These are phyloP conservation scores for Decapterus maruadsi DNA, from an alignment of 2,797 vertebrate species.

Conservation along the genomic window DNA sequence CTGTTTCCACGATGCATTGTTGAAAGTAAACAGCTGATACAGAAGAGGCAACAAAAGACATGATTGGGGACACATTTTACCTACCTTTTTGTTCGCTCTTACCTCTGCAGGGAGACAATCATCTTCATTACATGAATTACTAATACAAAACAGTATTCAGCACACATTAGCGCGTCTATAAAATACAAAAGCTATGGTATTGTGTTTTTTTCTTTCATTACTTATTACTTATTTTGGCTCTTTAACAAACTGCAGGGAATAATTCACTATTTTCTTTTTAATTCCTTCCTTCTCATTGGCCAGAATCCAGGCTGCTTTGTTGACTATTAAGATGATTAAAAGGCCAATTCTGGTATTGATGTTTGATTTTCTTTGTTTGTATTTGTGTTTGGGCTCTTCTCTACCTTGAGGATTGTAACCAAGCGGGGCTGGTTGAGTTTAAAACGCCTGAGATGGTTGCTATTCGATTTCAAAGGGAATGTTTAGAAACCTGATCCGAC, in stretches of 20 bases:
- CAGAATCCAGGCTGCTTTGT: neutral
- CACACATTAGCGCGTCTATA: neutral
- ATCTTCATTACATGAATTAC: neutral
- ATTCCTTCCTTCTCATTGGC: neutral
- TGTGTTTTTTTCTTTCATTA: no score
- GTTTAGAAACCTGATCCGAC: constrained; percentile 84
- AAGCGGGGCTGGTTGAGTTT: constrained; percentile 60
- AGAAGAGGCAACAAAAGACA: constrained; percentile 16
- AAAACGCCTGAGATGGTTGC: constrained; percentile 65
- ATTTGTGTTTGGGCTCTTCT: constrained; percentile 61
- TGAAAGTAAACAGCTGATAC: constrained; percentile 16
- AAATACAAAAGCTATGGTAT: neutral
- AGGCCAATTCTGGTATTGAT: constrained; percentile 20
- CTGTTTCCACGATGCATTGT: constrained; percentile 41
- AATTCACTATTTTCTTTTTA: neutral
- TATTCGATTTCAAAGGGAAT: constrained; percentile 84
- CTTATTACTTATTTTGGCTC: neutral
- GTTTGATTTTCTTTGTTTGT: constrained; percentile 54
- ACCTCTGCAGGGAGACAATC: neutral
- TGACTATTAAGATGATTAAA: neutral
- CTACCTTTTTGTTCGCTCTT: neutral
- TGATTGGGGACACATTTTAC: neutral
- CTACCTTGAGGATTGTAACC: constrained; percentile 47
- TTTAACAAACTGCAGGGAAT: neutral
- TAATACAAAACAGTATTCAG: neutral